Conservation (phyloP, 1,140 invertebrate genomes). For the Anastatus disparis region DNA sequence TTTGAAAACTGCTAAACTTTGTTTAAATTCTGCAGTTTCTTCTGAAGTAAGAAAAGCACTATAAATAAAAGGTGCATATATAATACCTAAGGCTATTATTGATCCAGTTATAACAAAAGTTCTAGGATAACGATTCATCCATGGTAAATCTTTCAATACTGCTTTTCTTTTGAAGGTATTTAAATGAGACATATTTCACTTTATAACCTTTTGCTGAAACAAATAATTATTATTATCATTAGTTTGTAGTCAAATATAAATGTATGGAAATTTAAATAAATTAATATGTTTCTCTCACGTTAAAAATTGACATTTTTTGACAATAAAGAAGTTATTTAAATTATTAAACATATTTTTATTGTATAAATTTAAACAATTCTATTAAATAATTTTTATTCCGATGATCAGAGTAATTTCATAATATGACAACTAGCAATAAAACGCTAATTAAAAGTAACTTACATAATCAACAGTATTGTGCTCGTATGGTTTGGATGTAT, state of each 20-base stretch:
- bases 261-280: too few relatives aligned
- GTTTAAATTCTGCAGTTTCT: neutral
- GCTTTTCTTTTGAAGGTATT: neutral
- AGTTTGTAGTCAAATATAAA: too few relatives aligned
- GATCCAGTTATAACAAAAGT: constrained; percentile 43
- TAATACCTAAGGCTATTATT: constrained; percentile 52
- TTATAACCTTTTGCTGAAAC: constrained; percentile 53
- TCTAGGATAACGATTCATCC: constrained; percentile 37
- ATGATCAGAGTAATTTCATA: neutral
- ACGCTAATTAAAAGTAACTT: too few relatives aligned
- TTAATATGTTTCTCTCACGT: too few relatives aligned
- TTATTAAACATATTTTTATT: too few relatives aligned
- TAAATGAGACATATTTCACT: too few relatives aligned
- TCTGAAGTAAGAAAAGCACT: neutral
- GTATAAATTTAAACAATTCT: too few relatives aligned
- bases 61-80: constrained; percentile 5
- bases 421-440: too few relatives aligned
- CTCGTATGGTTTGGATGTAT: constrained; percentile 65
- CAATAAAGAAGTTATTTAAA: too few relatives aligned
- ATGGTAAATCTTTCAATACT: neutral
- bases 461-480: constrained; percentile 64
- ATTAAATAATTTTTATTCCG: too few relatives aligned
- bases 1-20: neutral
- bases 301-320: too few relatives aligned
- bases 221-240: neutral